These are phyloP conservation scores for Agrotis clavis DNA, from an alignment of 2,888 invertebrate genomes.

Conservation along the genomic window DNA sequence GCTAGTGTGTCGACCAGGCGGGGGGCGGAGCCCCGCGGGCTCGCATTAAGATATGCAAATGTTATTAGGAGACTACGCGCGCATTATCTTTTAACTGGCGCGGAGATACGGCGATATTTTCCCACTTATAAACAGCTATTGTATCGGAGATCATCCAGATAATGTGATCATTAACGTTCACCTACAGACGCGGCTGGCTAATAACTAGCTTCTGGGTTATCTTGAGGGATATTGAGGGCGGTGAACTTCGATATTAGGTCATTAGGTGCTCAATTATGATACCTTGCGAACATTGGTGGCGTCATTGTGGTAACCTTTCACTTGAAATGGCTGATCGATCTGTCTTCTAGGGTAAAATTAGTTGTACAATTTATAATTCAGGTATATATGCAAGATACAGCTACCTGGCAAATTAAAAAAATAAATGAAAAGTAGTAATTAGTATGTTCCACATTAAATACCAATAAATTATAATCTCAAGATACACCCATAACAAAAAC, in stretches of 20 bases:
- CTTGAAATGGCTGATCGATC: not conserved
- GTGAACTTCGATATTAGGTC: constrained; percentile 27
- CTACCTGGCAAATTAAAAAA: too few relatives aligned
- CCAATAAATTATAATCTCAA: not conserved
- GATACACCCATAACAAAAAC: not conserved
- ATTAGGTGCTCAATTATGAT: constrained; percentile 43
- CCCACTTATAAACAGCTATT: constrained; percentile 71
- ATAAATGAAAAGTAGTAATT: too few relatives aligned
- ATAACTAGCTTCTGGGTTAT: constrained; percentile 55
- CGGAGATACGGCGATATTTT: constrained; percentile 75
- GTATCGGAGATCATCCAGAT: constrained; percentile 77
- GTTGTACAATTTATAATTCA: not conserved
- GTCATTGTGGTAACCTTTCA: constrained; percentile 30
- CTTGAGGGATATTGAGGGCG: constrained; percentile 36
- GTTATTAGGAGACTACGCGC: constrained; percentile 80
- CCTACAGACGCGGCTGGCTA: constrained; percentile 43
- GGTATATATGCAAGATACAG: too few relatives aligned
- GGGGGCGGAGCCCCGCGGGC: constrained; percentile 57
- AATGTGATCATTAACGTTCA: constrained; percentile 66
- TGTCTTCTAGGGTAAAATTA: constrained; percentile 3
- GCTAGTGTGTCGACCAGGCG: constrained; percentile 48
- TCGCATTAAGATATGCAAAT: constrained; percentile 87
- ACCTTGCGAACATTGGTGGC: constrained; percentile 27
- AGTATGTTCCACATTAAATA: not conserved
- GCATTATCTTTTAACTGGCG: constrained; percentile 81